Base-by-base conservation (phyloP, 2,888 invertebrate genomes). In the Isotomurus palustris region DNA sequence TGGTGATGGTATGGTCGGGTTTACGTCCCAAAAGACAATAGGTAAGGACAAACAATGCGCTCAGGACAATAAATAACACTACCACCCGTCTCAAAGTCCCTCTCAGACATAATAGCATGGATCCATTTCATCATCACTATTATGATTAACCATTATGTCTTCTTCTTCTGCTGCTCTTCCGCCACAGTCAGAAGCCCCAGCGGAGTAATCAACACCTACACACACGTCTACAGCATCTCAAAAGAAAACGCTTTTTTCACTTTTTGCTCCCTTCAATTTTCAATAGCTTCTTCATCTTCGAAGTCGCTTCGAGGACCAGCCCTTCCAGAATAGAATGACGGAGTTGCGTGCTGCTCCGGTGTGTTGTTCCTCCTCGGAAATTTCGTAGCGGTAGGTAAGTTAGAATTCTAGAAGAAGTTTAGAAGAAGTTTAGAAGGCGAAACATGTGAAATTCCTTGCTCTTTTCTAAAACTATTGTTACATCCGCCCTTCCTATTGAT, bases 401-500 rank as follows among this genome's bases (percentile, higher is more conserved):
- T 25, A 43, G 21, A 21, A 12, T 21, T n/a, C 19, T 40, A 32
- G 12, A 32, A 10, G 12, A 32, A 32, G 32, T 32, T 40, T 5
- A 17, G 6, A 19, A n/a, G 40, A n/a, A n/a, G n/a, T n/a, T n/a
- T n/a, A n/a, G 12, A 25, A 14, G 47, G 25, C 24, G n/a, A 29
- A 25, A 50, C 50, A 38, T 50, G 50, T 50, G 50, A 50, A 50
- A 50, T 50, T 50, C 50, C 40, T 50, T 36, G 32, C n/a, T 19
- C 19, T 10, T n/a, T 40, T 12, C n/a, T 5, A n/a, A 24, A 17
- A 8, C 22, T 3, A 43, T 24, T 22, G 19, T 12, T 4, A 45
- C n/a, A 24, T 45, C 45, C 45, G 14, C 45, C 45, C 22, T 4
- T 22, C 45, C 45, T 45, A 45, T 45, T 43, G 43, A 43, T 43